Conservation (phyloP, 1,140 invertebrate species). For the Proctacanthus coquilletti region DNA sequence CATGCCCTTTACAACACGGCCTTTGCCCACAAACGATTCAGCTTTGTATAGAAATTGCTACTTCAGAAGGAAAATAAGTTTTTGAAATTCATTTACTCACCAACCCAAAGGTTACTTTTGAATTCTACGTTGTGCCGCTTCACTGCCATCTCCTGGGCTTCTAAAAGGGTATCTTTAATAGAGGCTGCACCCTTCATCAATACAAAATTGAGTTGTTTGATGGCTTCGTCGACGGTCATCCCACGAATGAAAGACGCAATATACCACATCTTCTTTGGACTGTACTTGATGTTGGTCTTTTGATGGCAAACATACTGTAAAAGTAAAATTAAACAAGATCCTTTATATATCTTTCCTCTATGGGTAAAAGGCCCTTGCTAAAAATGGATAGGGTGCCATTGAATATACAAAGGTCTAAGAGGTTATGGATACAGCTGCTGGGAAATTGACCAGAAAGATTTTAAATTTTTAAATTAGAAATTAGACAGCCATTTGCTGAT, state of each 20-base stretch:
- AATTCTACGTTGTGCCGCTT: slow-evolving; percentile 87
- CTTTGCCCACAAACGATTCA: slow-evolving; percentile 70
- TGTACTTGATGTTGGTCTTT: slow-evolving; percentile 74
- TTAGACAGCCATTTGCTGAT: not conserved
- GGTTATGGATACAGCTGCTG: not conserved
- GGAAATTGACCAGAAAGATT: not conserved
- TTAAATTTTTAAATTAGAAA: not conserved
- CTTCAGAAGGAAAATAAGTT: not conserved
- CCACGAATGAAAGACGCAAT: slow-evolving; percentile 72
- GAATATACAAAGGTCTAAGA: not conserved
- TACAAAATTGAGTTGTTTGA: slow-evolving; percentile 77
- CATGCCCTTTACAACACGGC: slow-evolving; percentile 58
- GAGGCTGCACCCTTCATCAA: slow-evolving; percentile 66
- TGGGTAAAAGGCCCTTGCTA: slow-evolving; percentile 3
- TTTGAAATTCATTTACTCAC: slow-evolving; percentile 46
- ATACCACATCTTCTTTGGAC: slow-evolving; percentile 85
- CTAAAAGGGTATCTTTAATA: slow-evolving; percentile 65
- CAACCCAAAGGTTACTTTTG: slow-evolving; percentile 90
- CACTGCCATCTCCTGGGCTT: slow-evolving; percentile 80
- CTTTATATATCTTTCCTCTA: slow-evolving; percentile 8
- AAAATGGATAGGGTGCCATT: not conserved
- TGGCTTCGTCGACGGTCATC: slow-evolving; percentile 83
- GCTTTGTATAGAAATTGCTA: slow-evolving; percentile 44
- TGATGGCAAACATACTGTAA: slow-evolving; percentile 75
- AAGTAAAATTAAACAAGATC: slow-evolving; percentile 13